Percentiles rank a stretch among this genome's conserved stretches.
Evolutionary conservation across 2,113 vertebrate species (phyloP).

Genomic region (Nipponia nippon): DNA sequence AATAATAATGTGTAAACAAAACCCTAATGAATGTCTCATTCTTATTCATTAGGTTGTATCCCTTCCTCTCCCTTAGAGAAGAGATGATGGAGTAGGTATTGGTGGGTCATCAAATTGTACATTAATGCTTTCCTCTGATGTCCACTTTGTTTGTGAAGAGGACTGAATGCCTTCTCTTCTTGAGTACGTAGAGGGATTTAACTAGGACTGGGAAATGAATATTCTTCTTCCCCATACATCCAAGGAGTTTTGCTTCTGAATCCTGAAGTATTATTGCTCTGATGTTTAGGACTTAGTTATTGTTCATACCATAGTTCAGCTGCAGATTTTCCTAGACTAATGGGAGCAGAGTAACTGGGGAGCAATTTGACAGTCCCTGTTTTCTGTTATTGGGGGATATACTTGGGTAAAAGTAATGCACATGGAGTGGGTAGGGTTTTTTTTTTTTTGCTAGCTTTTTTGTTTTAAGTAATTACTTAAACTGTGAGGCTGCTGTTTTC

Average conservation of each 20-base stretch:
- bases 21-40: constrained; percentile 24
- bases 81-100: background rate
- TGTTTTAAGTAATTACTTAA: background rate
- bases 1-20: constrained; percentile 59
- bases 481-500: background rate
- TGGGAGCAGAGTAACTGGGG: background rate
- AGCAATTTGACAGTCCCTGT: background rate
- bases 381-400: background rate
- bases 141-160: background rate
- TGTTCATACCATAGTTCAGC: background rate
- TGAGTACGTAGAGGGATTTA: background rate
- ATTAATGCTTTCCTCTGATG: background rate
- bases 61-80: background rate
- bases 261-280: background rate
- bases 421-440: background rate
- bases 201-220: background rate
- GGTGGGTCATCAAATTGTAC: background rate
- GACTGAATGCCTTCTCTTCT: background rate
- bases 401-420: background rate
- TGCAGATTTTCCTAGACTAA: background rate
- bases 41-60: constrained; percentile 27
- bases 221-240: background rate
- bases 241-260: background rate
- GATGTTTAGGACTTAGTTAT: background rate
- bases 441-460: background rate